Evolutionary conservation across 2,888 invertebrate species (phyloP), one percentile per base, ranked within the genome.

Genomic region (Piscicola geometra): DNA sequence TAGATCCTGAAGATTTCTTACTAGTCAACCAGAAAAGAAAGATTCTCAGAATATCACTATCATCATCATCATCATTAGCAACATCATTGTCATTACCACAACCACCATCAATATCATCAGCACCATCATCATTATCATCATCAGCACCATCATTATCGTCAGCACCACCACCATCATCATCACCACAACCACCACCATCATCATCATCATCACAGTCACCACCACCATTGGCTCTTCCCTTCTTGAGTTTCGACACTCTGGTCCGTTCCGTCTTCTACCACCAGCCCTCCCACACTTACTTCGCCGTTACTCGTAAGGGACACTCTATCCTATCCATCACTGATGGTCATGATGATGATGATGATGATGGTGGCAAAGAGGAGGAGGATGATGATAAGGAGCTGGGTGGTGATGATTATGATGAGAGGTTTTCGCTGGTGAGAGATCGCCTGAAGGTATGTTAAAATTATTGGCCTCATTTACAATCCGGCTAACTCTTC

Each of bases 1-100:
- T 87, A 91, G 93, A 93, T 67, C 96, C 95, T 0, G 89, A 89
- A 79, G 90, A 91, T 77, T 96, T 93, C 83, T 89, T 96, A 81
- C 88, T 96, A 71, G 93, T 92, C 83, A 93, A 93, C 77, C 91
- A 92, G 80, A 90, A 91, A 81, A 93, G 91, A 82, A 89, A 91
- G 0, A 90, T 94, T 52, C 93, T 92, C 21, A 89, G 95, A 0
- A 87, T 95, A 77, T 85, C 94, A 36, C 36, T n/a, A 35, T 28
- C 69, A 12, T 47, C 21, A 30, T 2, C 56, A 12, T 71, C 71
- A n/a, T 71, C 50, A 1, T 71, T 28, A 1, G 25, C 64, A 56
- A 32, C 64, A n/a, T 73, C 60, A 25, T 64, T 64, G 3, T 73
- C 36, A 32, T 30, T 32, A 25, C 30, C 67, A 15, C 30, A 12